These are phyloP conservation scores for Aselliscus stoliczkanus DNA, from an alignment of 2,797 vertebrate species.

Conservation along the genomic window DNA sequence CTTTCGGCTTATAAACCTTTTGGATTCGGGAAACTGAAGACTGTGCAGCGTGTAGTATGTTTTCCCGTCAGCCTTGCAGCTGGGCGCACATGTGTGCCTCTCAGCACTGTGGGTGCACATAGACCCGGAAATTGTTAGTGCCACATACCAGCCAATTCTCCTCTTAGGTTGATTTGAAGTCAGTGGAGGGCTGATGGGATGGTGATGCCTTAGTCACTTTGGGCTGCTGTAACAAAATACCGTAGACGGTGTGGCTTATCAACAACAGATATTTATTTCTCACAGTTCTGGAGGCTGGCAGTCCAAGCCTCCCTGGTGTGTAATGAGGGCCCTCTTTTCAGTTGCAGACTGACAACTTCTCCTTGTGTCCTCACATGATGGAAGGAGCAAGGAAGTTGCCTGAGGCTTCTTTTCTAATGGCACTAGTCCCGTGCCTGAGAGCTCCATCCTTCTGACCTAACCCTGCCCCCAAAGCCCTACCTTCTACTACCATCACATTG, in stretches of 20 bases:
- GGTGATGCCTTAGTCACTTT: neutral
- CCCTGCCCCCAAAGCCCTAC: neutral
- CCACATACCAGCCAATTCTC: fast-evolving
- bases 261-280: neutral
- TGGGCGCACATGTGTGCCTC: neutral
- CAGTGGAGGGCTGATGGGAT: neutral
- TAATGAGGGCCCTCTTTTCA: neutral
- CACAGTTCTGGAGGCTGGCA: neutral
- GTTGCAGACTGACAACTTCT: neutral
- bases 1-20: neutral
- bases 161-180: neutral
- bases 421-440: neutral
- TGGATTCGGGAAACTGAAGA: neutral
- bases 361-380: neutral
- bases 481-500: neutral
- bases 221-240: neutral
- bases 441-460: neutral
- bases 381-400: neutral
- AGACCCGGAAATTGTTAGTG: neutral
- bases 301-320: neutral
- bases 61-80: neutral
- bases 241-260: neutral
- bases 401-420: neutral
- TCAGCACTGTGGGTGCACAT: no score
- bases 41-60: neutral